These are phyloP conservation scores for Hirtodrosophila confusa DNA, from an alignment of 2,888 invertebrate species.

Conservation along the genomic window DNA sequence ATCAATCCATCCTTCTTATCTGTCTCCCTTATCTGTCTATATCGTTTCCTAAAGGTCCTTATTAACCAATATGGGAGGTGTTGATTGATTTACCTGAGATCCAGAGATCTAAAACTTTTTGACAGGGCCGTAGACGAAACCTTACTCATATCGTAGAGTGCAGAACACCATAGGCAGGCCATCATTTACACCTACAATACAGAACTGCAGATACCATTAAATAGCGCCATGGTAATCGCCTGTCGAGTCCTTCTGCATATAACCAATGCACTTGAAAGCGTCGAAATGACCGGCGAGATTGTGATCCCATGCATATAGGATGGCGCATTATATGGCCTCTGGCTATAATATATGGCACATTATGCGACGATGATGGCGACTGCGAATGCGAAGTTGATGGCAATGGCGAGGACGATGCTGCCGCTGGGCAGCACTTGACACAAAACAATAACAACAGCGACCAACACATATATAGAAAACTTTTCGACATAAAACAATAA, in stretches of 20 bases:
- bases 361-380: constrained; percentile 48
- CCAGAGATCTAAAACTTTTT: constrained; percentile 11
- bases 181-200: constrained; percentile 64
- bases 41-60: no score
- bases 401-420: constrained; percentile 16
- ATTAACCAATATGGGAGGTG: no score
- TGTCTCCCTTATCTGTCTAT: no score
- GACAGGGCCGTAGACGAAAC: constrained; percentile 3
- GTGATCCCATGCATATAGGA: constrained; percentile 67
- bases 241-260: neutral
- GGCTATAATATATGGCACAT: constrained; percentile 67
- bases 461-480: constrained; percentile 42
- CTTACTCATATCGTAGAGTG: constrained; percentile 36
- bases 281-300: constrained; percentile 50
- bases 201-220: constrained; percentile 38
- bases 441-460: constrained; percentile 38
- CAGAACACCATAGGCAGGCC: constrained; percentile 50
- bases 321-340: constrained; percentile 65
- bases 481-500: constrained; percentile 76
- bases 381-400: constrained; percentile 16
- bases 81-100: no score
- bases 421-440: constrained; percentile 46
- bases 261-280: constrained; percentile 54
- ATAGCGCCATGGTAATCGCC: constrained; percentile 19
- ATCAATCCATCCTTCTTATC: no score